These are phyloP conservation scores for Meliscaeva auricollis DNA, from an alignment of 2,888 invertebrate species.

Conservation along the genomic window DNA sequence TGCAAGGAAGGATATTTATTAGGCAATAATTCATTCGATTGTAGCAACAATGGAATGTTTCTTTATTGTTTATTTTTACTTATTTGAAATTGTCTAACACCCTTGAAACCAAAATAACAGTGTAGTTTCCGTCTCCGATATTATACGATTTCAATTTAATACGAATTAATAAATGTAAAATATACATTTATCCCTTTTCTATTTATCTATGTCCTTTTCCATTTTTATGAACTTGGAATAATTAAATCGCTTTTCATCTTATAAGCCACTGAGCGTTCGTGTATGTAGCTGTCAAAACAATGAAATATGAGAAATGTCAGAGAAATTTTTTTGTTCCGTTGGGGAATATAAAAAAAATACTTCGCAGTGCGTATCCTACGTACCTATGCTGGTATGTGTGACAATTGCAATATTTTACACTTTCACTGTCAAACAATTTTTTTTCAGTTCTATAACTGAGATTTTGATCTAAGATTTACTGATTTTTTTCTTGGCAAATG, in stretches of 20 bases:
- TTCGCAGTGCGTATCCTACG: too few relatives aligned
- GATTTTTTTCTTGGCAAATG: too few relatives aligned
- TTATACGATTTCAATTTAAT: slow-evolving; percentile 37
- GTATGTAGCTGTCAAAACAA: slow-evolving; percentile 50
- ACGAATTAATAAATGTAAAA: slow-evolving; percentile 52
- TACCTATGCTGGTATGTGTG: too few relatives aligned
- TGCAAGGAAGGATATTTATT: slow-evolving; percentile 57
- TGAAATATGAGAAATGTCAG: slow-evolving; percentile 44
- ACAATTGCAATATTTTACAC: too few relatives aligned
- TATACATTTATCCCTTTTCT: slow-evolving; percentile 17
- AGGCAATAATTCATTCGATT: slow-evolving; percentile 70
- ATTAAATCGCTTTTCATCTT: not conserved
- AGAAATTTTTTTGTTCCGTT: not conserved
- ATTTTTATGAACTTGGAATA: slow-evolving; percentile 3
- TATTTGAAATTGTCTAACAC: not conserved
- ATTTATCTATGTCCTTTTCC: not conserved
- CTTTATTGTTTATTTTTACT: slow-evolving; percentile 16
- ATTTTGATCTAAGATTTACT: too few relatives aligned
- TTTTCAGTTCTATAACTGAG: too few relatives aligned
- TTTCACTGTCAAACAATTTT: too few relatives aligned
- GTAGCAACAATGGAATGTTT: slow-evolving; percentile 44
- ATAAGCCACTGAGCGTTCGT: not conserved
- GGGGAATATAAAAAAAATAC: too few relatives aligned
- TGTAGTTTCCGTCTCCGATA: not conserved
- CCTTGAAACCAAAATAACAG: too few relatives aligned